Conservation (phyloP, 1,140 invertebrate species). For the Conus ventricosus region DNA sequence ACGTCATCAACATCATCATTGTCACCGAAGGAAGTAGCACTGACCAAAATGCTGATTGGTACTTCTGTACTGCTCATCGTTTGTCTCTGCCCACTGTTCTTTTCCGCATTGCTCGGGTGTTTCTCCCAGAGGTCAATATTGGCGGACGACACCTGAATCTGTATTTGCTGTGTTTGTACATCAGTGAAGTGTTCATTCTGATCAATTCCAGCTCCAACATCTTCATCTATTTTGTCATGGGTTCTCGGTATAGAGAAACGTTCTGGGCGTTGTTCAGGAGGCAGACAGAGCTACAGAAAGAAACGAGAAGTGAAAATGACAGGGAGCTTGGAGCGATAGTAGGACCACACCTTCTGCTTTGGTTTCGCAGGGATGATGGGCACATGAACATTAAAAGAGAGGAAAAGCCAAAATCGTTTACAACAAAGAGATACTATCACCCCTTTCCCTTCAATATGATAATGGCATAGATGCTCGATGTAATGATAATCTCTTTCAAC, state of each 20-base stretch:
- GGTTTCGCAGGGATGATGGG: too few species aligned
- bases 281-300: too few species aligned
- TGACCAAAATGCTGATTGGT: slow-evolving; percentile 13
- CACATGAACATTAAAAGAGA: too few species aligned
- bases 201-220: background rate
- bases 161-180: background rate
- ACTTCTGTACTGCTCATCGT: background rate
- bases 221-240: background rate
- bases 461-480: too few species aligned
- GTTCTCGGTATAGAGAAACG: background rate
- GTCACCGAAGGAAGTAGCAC: background rate
- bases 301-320: too few species aligned
- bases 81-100: background rate
- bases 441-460: too few species aligned
- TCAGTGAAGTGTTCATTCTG: background rate
- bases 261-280: background rate
- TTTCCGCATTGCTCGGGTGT: background rate
- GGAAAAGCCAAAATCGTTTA: too few species aligned
- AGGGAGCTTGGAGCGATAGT: background rate
- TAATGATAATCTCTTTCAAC: too few species aligned
- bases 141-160: background rate
- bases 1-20: background rate
- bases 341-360: too few species aligned
- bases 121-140: background rate
- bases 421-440: too few species aligned